A percentile compares a stretch with the other conserved stretches of the same genome.
These are phyloP conservation scores for Parasteatoda lunata DNA, from an alignment of 2,888 invertebrate species.

Conservation along the genomic window DNA sequence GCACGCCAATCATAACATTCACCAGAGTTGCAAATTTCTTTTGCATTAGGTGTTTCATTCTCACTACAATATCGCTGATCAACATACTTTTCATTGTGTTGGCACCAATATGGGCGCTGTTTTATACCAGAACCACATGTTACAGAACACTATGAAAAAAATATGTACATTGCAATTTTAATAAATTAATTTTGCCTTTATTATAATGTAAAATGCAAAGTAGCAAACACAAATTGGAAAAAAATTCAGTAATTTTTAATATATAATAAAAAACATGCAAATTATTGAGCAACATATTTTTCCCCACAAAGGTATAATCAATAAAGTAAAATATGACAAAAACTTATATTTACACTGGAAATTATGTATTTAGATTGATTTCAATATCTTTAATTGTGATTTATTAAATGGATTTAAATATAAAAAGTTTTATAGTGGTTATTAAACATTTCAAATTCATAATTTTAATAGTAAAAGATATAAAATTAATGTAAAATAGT, in stretches of 20 bases:
- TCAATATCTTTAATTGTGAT: too few species aligned
- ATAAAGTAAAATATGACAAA: too few species aligned
- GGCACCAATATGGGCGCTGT: conserved; percentile 78
- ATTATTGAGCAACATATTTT: not conserved
- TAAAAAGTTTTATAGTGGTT: too few species aligned
- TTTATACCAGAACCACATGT: conserved; percentile 80
- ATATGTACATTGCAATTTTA: too few species aligned
- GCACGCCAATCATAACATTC: conserved; percentile 52
- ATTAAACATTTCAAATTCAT: too few species aligned
- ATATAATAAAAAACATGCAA: not conserved
- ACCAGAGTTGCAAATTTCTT: conserved; percentile 43
- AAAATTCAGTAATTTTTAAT: not conserved
- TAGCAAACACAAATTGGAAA: not conserved
- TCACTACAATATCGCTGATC: conserved; percentile 75
- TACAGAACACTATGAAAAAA: conserved; percentile 79
- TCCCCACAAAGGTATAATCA: too few species aligned
- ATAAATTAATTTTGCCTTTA: too few species aligned
- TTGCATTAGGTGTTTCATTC: conserved; percentile 48
- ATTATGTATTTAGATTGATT: too few species aligned
- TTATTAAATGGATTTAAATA: too few species aligned
- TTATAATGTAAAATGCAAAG: not conserved
- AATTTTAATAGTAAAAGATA: too few species aligned
- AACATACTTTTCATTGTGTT: conserved; percentile 76
- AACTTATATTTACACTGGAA: too few species aligned
- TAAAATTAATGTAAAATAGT: too few species aligned